Evolutionary conservation across 1,140 invertebrate species (phyloP), one percentile per base, ranked within the genome.

Genomic region (Maniola jurtina): DNA sequence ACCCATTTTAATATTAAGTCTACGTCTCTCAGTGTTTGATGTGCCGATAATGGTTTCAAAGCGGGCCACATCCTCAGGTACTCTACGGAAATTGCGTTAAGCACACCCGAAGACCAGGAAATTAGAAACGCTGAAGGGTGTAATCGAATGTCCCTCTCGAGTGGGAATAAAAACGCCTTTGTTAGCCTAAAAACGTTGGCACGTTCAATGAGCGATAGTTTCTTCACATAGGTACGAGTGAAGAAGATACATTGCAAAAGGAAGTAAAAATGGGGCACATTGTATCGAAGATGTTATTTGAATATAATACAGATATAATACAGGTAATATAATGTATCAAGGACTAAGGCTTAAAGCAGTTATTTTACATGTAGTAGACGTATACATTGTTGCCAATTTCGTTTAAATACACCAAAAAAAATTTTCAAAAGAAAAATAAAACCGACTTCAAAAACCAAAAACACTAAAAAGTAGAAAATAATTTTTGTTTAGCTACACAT

Each of bases 51-150:
- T 57, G 55, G 35, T 57, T 57, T 40, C 35, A 13, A 57, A 38
- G 13, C 33, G 54, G 54, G 54, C 55, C 55, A 57, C n/a, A 57
- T 57, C 34, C 52, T 67, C 52, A 67, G 65, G 65, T 67, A 61
- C 55, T n/a, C 59, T 79, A 83, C 83, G 88, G 88, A 90, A 89
- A 90, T 90, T 89, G 83, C 76, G 84, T 86, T 87, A 89, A 86
- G 84, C 81, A 83, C 82, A 83, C 83, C 80, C 78, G 76, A 79
- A 76, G 77, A 84, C 77, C 88, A 88, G 88, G 88, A 90, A 90
- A 90, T 90, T 90, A 90, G 86, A 88, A 90, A 88, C 78, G 84
- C 84, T 88, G 76, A 80, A 81, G 79, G 81, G 77, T 86, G 80
- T 88, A 84, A 89, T 88, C 85, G 85, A 88, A 89, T 85, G 79